phyloP scores from a whole-genome alignment of 2,113 vertebrate species.

The Xenopus borealis region DNA sequence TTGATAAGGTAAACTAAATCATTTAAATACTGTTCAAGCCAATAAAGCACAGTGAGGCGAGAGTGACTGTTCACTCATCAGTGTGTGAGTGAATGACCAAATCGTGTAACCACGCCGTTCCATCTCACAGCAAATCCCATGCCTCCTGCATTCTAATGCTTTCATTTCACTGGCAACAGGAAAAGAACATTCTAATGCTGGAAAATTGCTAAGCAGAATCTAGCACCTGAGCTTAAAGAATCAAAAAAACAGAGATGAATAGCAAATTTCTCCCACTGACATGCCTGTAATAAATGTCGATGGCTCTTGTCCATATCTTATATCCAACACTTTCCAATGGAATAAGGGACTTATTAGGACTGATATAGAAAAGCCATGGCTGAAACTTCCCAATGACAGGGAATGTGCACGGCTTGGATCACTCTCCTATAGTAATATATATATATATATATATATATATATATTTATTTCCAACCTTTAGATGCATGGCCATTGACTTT shows the following conservation, averaged over 20 bases:
- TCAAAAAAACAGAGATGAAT: background rate
- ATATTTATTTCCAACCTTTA: too few species aligned
- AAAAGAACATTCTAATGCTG: background rate
- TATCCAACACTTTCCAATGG: too few species aligned
- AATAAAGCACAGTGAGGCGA: conserved; percentile 18
- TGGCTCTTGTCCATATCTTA: too few species aligned
- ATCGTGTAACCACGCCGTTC: conserved; percentile 1
- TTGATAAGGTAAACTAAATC: too few species aligned
- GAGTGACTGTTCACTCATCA: conserved; percentile 17
- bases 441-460: too few species aligned
- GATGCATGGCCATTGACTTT: too few species aligned
- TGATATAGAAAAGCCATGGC: too few species aligned
- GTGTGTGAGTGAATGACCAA: conserved; percentile 24
- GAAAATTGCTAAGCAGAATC: background rate
- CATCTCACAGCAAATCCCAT: background rate
- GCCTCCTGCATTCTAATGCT: background rate
- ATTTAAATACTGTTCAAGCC: conserved; percentile 5
- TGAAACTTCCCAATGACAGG: too few species aligned
- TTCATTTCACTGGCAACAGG: background rate
- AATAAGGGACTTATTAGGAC: too few species aligned
- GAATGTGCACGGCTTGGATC: too few species aligned
- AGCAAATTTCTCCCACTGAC: background rate
- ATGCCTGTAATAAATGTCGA: background rate
- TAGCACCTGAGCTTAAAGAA: background rate
- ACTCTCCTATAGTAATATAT: too few species aligned